Evolutionary conservation across 2,113 vertebrate species (phyloP).

Genomic region (Triplophysa dalaica): DNA sequence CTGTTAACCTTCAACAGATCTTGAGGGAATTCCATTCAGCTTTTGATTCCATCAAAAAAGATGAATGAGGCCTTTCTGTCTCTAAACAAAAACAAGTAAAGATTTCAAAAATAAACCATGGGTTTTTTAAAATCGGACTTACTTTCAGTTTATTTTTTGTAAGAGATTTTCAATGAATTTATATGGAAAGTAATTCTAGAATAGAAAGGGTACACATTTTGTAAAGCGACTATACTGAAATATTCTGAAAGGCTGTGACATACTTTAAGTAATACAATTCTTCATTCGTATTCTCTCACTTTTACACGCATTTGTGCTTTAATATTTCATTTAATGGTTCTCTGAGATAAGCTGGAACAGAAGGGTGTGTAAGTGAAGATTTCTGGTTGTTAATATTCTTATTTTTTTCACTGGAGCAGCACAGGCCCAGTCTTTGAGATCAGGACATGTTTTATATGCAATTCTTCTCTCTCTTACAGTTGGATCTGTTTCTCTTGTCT

Average conservation of each 20-base stretch:
- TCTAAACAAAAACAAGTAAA: too few species aligned
- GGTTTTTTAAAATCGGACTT: too few species aligned
- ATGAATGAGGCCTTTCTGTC: too few species aligned
- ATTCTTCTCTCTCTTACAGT: constrained; percentile 1
- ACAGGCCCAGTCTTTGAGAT: background rate
- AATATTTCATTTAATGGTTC: background rate
- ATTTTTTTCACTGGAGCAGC: background rate
- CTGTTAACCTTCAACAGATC: too few species aligned
- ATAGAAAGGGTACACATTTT: background rate
- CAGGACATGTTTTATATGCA: background rate
- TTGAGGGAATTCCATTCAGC: too few species aligned
- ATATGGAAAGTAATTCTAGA: too few species aligned
- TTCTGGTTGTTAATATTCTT: background rate
- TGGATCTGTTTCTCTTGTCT: background rate
- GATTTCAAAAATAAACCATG: too few species aligned
- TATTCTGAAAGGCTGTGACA: background rate
- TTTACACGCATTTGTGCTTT: background rate
- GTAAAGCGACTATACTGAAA: too few species aligned
- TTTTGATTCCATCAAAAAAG: too few species aligned
- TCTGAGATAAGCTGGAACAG: background rate
- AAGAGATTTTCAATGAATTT: background rate
- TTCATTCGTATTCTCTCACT: background rate
- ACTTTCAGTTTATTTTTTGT: too few species aligned
- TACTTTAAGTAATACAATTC: background rate
- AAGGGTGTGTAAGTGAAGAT: background rate